A percentile compares a stretch with the other conserved stretches of the same genome.
phyloP scores from a whole-genome alignment of 2,888 invertebrate genomes.

The Calliopum simillimum region DNA sequence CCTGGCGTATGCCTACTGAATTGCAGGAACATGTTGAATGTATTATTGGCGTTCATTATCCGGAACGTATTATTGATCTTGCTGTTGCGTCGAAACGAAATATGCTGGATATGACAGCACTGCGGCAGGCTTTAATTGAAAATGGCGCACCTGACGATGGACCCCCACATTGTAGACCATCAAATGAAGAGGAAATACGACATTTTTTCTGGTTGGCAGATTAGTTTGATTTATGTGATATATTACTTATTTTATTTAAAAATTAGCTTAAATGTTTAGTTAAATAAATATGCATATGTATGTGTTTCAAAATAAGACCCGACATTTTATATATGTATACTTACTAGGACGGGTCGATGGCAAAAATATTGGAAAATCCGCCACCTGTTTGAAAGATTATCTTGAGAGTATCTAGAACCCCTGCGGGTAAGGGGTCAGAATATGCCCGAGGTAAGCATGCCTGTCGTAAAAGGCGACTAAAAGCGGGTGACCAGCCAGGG shows the following conservation, averaged over 20 bases:
- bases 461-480: too few relatives aligned
- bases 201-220: slow-evolving; percentile 66
- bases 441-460: too few relatives aligned
- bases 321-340: too few relatives aligned
- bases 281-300: too few relatives aligned
- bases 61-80: slow-evolving; percentile 75
- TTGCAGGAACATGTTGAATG: slow-evolving; percentile 75
- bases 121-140: slow-evolving; percentile 62
- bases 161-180: slow-evolving; percentile 76
- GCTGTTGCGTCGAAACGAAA: slow-evolving; percentile 70
- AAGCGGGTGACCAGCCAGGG: too few relatives aligned
- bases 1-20: slow-evolving; percentile 76
- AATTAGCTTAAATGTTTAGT: background rate
- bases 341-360: too few relatives aligned
- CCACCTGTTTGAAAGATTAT: too few relatives aligned
- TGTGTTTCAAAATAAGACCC: too few relatives aligned
- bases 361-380: too few relatives aligned
- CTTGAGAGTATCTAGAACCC: too few relatives aligned
- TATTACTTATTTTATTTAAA: slow-evolving; percentile 13
- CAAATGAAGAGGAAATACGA: slow-evolving; percentile 75
- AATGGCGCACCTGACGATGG: slow-evolving; percentile 65
- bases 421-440: too few relatives aligned
- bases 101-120: slow-evolving; percentile 68
- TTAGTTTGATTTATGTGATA: slow-evolving; percentile 30
- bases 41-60: slow-evolving; percentile 77